Base-by-base conservation (phyloP, 1,140 invertebrate species). In the Drosophila pseudoananassae region DNA sequence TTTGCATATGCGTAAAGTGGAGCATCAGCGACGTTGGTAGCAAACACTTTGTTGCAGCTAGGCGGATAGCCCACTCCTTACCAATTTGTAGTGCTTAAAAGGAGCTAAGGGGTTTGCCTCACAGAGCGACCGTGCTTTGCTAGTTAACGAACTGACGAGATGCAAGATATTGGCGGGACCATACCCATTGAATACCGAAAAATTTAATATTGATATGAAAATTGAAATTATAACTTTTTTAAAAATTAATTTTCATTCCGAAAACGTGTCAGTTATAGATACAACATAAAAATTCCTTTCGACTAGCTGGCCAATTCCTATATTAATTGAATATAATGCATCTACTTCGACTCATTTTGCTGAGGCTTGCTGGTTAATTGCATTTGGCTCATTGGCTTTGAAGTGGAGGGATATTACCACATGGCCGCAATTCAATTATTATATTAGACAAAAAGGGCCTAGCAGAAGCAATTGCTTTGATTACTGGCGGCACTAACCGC, bases 391-490 rank as follows among this genome's bases (percentile, higher is more conserved):
- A 74, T 85, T 81, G 61, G 64, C 82, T 85, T 85, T 88, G 78
- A 87, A 76, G 74, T 85, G 59, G 60, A 46, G 60, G 55, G 54
- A 72, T 73, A 55, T 59, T 76, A 78, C 82, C 83, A 72, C 82
- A 87, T 85, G 73, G 78, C 82, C 82, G 63, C 81, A 88, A 87
- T 71, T 82, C 65, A 87, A 87, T 87, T 87, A 87, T 78, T 87
- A 78, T 82, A 87, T 82, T 87, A 87, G 73, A 84, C 56, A 64
- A 70, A 61, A 75, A 45, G 50, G 45, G 49, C 25, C 38, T 15
- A 23, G 78, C 73, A 57, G 65, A 72, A 71, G 77, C 70, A 88
- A 82, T 82, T 82, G 78, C 82, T 87, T 88, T 87, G 83, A 88
- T 87, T 85, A 82, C 74, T 64, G 55, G 33, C 58, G 57, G 60